These are phyloP conservation scores for Mimumesa dahlbomi DNA, from an alignment of 2,888 invertebrate species.

Conservation along the genomic window DNA sequence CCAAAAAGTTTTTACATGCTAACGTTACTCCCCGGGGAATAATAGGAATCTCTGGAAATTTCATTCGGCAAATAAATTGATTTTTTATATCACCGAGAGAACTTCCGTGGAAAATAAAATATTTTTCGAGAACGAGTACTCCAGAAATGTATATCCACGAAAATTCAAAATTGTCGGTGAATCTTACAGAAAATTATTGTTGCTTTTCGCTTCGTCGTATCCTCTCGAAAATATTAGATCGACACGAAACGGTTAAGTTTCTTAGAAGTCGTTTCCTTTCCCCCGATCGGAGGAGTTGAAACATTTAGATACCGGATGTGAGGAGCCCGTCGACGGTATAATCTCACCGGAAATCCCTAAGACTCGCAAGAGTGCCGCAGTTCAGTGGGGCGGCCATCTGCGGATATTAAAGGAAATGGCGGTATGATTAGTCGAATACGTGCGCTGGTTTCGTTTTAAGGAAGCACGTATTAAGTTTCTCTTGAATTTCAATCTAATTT, in stretches of 20 bases:
- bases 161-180: too few relatives aligned
- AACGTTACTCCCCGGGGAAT: too few relatives aligned
- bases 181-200: too few relatives aligned
- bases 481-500: slow-evolving; percentile 9
- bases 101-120: too few relatives aligned
- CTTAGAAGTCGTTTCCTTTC: slow-evolving; percentile 14
- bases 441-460: slow-evolving; percentile 76
- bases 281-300: slow-evolving; percentile 56
- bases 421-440: slow-evolving; percentile 80
- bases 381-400: slow-evolving; percentile 70
- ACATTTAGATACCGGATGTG: slow-evolving; percentile 74
- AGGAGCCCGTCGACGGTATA: slow-evolving; percentile 71
- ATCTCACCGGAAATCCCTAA: slow-evolving; percentile 78
- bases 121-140: too few relatives aligned
- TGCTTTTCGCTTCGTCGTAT: too few relatives aligned
- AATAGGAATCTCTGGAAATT: too few relatives aligned
- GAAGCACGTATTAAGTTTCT: slow-evolving; percentile 25
- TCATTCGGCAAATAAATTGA: too few relatives aligned
- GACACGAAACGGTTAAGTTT: background rate
- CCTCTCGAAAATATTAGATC: too few relatives aligned
- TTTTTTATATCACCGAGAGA: too few relatives aligned
- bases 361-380: slow-evolving; percentile 71
- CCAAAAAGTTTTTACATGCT: too few relatives aligned
- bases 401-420: slow-evolving; percentile 81
- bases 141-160: too few relatives aligned